A percentile compares a stretch with the other conserved stretches of the same genome.
phyloP scores from a whole-genome alignment of 2,888 invertebrate genomes.

The Chaitophorus viminalis region DNA sequence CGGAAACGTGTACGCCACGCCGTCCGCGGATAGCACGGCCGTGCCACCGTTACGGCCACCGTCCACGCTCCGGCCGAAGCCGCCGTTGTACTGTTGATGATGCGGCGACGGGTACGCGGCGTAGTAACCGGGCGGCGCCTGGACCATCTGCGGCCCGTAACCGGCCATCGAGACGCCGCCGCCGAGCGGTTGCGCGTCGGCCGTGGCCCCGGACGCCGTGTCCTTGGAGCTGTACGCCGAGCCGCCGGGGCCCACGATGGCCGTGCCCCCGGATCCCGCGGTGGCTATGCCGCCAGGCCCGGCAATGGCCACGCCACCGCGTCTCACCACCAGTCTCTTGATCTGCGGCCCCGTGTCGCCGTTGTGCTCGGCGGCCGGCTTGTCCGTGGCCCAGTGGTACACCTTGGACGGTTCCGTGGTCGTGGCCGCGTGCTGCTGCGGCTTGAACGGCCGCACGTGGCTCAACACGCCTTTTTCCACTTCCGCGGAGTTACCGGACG shows the following conservation, averaged over 20 bases:
- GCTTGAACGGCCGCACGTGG: constrained; percentile 36
- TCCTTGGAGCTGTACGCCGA: constrained; percentile 73
- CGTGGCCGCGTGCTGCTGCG: constrained; percentile 1
- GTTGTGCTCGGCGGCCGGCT: constrained; percentile 7
- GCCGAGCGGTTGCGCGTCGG: constrained; percentile 72
- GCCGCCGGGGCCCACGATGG: constrained; percentile 83
- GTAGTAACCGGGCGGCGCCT: constrained; percentile 39
- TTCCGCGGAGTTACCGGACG: not conserved
- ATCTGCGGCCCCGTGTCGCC: constrained; percentile 65
- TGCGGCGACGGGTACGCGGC: constrained; percentile 46
- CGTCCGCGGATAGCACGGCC: constrained; percentile 43
- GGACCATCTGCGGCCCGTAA: constrained; percentile 77
- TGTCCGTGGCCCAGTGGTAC: constrained; percentile 38
- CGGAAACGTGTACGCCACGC: constrained; percentile 55
- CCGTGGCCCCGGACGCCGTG: constrained; percentile 81
- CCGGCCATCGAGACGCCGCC: constrained; percentile 81
- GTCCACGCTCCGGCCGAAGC: not conserved
- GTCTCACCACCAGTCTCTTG: constrained; percentile 73
- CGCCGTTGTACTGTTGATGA: not conserved
- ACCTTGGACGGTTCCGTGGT: not conserved
- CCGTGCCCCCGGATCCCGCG: constrained; percentile 81
- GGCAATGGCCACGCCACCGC: constrained; percentile 83
- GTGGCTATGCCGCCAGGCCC: constrained; percentile 85
- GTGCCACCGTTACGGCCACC: constrained; percentile 3
- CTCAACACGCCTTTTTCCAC: constrained; percentile 41